Conservation (phyloP, 2,113 vertebrate genomes). For the Symphodus melops region DNA sequence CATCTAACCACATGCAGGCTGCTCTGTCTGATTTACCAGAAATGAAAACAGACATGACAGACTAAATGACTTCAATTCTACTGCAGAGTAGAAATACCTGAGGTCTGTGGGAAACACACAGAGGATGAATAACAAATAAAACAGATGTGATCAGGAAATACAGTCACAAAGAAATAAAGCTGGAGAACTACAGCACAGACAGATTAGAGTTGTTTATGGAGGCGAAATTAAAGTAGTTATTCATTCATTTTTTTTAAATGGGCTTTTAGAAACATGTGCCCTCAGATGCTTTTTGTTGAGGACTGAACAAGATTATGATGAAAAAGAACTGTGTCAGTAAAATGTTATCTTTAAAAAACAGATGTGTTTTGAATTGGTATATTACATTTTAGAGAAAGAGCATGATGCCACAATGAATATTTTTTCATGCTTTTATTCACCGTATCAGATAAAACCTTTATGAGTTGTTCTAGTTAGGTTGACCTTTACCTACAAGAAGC, state of each 20-base stretch:
- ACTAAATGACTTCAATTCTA: conserved; percentile 77
- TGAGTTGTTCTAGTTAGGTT: neutral
- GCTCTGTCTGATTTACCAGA: conserved; percentile 76
- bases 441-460: neutral
- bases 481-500: no score
- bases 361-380: conserved; percentile 12
- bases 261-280: conserved; percentile 41
- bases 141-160: conserved; percentile 65
- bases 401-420: neutral
- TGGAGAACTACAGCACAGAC: conserved; percentile 51
- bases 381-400: conserved; percentile 12
- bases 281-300: conserved; percentile 19
- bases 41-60: conserved; percentile 79
- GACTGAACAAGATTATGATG: conserved; percentile 22
- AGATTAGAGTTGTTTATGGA: conserved; percentile 69
- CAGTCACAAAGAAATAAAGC: conserved; percentile 76
- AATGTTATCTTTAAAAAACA: conserved; percentile 14
- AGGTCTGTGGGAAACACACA: conserved; percentile 34
- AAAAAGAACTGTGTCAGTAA: neutral
- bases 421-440: neutral
- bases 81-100: conserved; percentile 50
- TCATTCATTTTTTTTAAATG: conserved; percentile 39
- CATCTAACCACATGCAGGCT: conserved; percentile 76
- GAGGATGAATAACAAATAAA: conserved; percentile 70
- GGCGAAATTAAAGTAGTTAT: conserved; percentile 42